Evolutionary conservation across 1,140 invertebrate genomes (phyloP).

Genomic region (Lasioglossum baleicum): DNA sequence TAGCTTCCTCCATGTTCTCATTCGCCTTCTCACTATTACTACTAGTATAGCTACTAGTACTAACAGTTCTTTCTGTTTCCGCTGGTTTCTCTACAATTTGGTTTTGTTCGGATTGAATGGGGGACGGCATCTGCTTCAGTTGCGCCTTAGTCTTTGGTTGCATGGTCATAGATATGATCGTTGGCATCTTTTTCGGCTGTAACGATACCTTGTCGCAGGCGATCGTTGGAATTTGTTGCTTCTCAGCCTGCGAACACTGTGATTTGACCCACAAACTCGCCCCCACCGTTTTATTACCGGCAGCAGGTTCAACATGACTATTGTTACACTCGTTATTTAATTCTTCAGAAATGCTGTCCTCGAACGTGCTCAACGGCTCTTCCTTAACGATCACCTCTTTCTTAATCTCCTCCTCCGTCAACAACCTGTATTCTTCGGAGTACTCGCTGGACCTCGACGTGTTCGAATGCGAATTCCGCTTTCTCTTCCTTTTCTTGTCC

Average conservation of each 20-base stretch:
- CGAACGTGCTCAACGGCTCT: slow-evolving; percentile 54
- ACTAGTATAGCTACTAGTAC: neutral
- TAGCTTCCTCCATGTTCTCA: neutral
- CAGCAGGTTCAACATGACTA: neutral
- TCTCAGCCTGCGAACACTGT: neutral
- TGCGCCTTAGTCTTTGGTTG: slow-evolving; percentile 71
- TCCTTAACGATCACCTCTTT: slow-evolving; percentile 68
- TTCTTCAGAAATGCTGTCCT: slow-evolving; percentile 3
- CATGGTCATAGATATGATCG: neutral
- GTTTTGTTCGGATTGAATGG: neutral
- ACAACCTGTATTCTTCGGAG: slow-evolving; percentile 29
- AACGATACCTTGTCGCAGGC: neutral
- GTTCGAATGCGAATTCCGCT: slow-evolving; percentile 15
- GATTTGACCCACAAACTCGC: neutral
- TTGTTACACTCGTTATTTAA: neutral
- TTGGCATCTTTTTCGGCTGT: neutral
- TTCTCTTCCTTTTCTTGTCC: slow-evolving; percentile 57
- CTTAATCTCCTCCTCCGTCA: slow-evolving; percentile 74
- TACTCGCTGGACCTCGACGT: slow-evolving; percentile 21
- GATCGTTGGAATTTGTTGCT: neutral
- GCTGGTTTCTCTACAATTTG: neutral
- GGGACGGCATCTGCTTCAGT: slow-evolving; percentile 71
- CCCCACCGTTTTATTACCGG: neutral
- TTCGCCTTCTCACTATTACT: neutral
- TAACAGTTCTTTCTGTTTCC: neutral